Percentiles rank a stretch among this genome's conserved stretches.
phyloP scores from a whole-genome alignment of 2,113 vertebrate genomes.

The Syngnathus typhle region DNA sequence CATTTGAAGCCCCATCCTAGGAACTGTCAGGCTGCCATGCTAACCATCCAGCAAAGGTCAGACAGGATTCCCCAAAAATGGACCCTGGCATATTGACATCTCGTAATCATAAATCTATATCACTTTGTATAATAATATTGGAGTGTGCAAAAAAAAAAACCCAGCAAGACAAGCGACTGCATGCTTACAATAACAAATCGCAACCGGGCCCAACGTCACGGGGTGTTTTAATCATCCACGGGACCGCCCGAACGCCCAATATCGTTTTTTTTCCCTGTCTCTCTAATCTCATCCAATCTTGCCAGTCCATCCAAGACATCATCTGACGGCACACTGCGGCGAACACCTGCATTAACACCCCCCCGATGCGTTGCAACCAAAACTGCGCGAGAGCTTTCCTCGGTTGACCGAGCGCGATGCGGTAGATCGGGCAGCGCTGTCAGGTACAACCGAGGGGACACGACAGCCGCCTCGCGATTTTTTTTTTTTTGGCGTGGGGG shows the following conservation, averaged over 20 bases:
- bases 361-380: conserved; percentile 16
- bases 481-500: neutral
- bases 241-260: neutral
- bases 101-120: neutral
- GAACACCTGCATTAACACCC: conserved; percentile 20
- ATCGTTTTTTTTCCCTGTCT: neutral
- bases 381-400: neutral
- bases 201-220: neutral
- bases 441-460: conserved; percentile 27
- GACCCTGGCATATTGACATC: neutral
- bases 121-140: neutral
- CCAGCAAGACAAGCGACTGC: neutral
- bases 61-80: neutral
- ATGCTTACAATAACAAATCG: neutral
- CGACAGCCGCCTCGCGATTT: conserved; percentile 24
- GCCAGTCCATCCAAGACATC: neutral
- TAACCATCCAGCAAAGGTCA: neutral
- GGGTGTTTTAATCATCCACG: neutral
- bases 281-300: neutral
- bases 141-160: neutral
- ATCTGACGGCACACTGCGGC: neutral
- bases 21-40: neutral
- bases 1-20: neutral
- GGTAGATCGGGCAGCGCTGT: conserved; percentile 30
- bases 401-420: conserved; percentile 29